Base-by-base conservation (phyloP, 2,797 vertebrate species). In the Eremophila alpestris region DNA sequence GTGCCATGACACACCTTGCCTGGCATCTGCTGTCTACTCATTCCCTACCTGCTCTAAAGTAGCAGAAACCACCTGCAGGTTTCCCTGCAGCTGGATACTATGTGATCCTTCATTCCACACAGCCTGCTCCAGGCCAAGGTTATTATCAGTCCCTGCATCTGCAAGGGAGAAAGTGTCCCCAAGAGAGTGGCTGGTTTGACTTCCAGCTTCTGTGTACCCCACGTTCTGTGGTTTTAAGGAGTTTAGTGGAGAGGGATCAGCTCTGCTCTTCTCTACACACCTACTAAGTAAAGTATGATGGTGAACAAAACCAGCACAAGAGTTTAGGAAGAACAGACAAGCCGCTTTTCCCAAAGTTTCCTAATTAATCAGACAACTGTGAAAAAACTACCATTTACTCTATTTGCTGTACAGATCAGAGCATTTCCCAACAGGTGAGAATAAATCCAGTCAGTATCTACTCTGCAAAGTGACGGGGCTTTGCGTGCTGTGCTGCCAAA, bases 401-500 rank as follows among this genome's bases (percentile, higher is more conserved):
- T 30, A 11, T 75, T 81, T 93, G 14, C 56, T 86, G 43, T 60
- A 27, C 41, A 87, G 36, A 51, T 93, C 60, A 60, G 48, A 77
- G 23, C 40, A 82, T 92, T 90, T 81, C 45, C 29, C 62, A 77
- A 62, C 68, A 93, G 63, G 41, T 85, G 70, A 84, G 51, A 63
- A 36, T 51, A 82, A 94, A 91, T 45, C 73, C 73, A 87, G 76
- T 60, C 75, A 73, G 71, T 52, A 89, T 38, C 73, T 96, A n/a
- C 89, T 71, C 68, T 59, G 52, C 77, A 79, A 90, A 89, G 49
- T 36, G 74, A 59, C 41, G 30, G 75, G 43, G 65, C 43, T 87
- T 87, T 91, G 48, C 12, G 43, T 87, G 40, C 84, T 36, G 36
- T 92, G 77, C 90, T 81, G 56, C 76, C 63, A 62, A 79, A 81